Evolutionary conservation across 2,113 vertebrate species (phyloP).

Genomic region (Spizaetus ornatus): DNA sequence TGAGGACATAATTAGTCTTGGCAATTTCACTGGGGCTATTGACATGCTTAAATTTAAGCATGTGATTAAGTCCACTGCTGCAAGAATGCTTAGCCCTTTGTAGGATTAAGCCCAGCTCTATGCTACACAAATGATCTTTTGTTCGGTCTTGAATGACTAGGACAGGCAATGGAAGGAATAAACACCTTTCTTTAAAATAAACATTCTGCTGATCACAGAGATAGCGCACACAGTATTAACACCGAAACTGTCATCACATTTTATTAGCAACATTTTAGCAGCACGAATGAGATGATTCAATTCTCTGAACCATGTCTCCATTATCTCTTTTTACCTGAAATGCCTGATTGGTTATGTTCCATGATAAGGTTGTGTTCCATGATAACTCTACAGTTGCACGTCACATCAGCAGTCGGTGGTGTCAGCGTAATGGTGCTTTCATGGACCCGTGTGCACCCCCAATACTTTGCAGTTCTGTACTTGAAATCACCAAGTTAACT

Average conservation of each 20-base stretch:
- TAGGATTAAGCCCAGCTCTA: slow-evolving; percentile 9
- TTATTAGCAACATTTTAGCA: slow-evolving; percentile 14
- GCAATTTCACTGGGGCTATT: not conserved
- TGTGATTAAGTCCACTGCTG: not conserved
- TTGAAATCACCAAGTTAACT: rapidly evolving
- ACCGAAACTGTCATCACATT: slow-evolving; percentile 36
- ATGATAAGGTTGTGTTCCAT: not conserved
- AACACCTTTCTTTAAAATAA: not conserved
- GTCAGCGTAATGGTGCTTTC: rapidly evolving
- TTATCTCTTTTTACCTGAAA: not conserved
- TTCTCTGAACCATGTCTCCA: not conserved
- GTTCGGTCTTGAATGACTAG: slow-evolving; percentile 20
- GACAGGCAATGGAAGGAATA: slow-evolving; percentile 30
- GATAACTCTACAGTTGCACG: not conserved
- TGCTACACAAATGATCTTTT: slow-evolving; percentile 10
- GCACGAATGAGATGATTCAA: not conserved
- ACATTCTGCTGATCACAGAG: slow-evolving; percentile 30
- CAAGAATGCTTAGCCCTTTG: slow-evolving; percentile 30
- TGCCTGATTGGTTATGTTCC: not conserved
- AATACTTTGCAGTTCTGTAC: not conserved
- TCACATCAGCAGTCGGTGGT: not conserved
- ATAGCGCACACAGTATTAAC: not conserved
- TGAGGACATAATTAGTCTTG: slow-evolving; percentile 32
- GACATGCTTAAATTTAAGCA: slow-evolving; percentile 45
- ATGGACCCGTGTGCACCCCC: not conserved